phyloP scores from a whole-genome alignment of 2,888 invertebrate species.

The Thelaira solivaga region DNA sequence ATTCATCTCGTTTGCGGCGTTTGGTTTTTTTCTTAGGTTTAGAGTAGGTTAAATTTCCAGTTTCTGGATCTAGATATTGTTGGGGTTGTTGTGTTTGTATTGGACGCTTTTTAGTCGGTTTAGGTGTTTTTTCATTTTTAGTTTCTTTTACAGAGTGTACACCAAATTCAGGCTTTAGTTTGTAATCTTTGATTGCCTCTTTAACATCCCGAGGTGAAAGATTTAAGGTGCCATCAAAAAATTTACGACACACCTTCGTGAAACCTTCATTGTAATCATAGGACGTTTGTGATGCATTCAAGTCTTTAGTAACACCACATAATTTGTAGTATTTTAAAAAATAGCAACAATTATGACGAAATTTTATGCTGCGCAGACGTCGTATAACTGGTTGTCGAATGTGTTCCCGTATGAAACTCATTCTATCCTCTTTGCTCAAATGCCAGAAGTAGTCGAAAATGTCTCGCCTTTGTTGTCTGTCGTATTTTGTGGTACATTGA shows the following conservation, averaged over 20 bases:
- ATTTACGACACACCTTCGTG: conserved; percentile 60
- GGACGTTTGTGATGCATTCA: no score
- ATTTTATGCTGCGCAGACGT: conserved; percentile 47
- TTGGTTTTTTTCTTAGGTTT: conserved; percentile 34
- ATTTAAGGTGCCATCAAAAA: conserved; percentile 49
- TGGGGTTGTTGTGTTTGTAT: conserved; percentile 18
- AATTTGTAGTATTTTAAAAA: conserved; percentile 42
- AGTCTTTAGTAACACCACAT: background rate
- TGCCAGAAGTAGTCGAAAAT: conserved; percentile 61
- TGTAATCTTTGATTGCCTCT: conserved; percentile 55
- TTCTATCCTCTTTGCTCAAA: conserved; percentile 37
- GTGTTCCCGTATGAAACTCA: conserved; percentile 43
- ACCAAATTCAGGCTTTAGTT: conserved; percentile 22
- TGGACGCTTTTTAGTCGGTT: background rate
- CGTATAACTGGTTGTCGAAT: conserved; percentile 34
- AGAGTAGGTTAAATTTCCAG: conserved; percentile 33
- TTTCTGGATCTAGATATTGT: conserved; percentile 51
- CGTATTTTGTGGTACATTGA: conserved; percentile 57
- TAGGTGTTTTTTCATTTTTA: conserved; percentile 21
- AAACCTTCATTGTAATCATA: conserved; percentile 18
- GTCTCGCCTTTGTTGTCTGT: conserved; percentile 44
- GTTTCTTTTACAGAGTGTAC: conserved; percentile 26
- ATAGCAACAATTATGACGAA: conserved; percentile 50
- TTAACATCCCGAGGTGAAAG: conserved; percentile 50
- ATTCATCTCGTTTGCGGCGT: conserved; percentile 53